A percentile compares a stretch with the other conserved stretches of the same genome.
Evolutionary conservation across 2,888 invertebrate species (phyloP).

Genomic region (Sialis fuliginosa): DNA sequence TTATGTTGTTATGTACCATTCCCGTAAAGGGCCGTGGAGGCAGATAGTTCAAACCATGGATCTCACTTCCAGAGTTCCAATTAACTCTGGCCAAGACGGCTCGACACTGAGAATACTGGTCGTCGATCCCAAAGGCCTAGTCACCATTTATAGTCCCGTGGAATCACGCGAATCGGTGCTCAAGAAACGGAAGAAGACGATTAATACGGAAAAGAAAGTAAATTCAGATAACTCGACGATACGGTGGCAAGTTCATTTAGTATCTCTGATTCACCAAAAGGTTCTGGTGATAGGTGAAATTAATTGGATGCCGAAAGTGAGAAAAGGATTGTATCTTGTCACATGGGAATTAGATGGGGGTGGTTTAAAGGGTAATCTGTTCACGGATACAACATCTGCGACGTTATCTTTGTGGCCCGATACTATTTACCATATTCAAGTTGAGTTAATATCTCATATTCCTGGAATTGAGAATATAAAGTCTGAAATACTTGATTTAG

Average conservation of each 20-base stretch:
- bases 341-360: slow-evolving; percentile 75
- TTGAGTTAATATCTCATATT: slow-evolving; percentile 42
- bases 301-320: slow-evolving; percentile 50
- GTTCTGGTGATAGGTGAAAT: slow-evolving; percentile 53
- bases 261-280: slow-evolving; percentile 55
- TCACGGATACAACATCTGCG: slow-evolving; percentile 63
- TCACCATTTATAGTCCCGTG: slow-evolving; percentile 52
- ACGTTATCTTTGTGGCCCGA: slow-evolving; percentile 67
- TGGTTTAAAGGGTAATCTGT: slow-evolving; percentile 62
- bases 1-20: slow-evolving; percentile 51
- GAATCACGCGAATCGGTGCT: slow-evolving; percentile 27
- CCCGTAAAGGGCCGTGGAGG: slow-evolving; percentile 42
- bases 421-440: slow-evolving; percentile 66
- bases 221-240: slow-evolving; percentile 27
- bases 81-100: slow-evolving; percentile 36
- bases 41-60: slow-evolving; percentile 50
- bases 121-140: slow-evolving; percentile 49
- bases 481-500: slow-evolving; percentile 46
- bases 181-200: slow-evolving; percentile 26
- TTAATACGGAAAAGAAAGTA: slow-evolving; percentile 30
- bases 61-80: slow-evolving; percentile 41
- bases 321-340: slow-evolving; percentile 52
- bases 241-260: slow-evolving; percentile 47
- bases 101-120: slow-evolving; percentile 48
- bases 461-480: slow-evolving; percentile 42